Conservation (phyloP, 2,888 invertebrate genomes). For the Coelinius sp. region DNA sequence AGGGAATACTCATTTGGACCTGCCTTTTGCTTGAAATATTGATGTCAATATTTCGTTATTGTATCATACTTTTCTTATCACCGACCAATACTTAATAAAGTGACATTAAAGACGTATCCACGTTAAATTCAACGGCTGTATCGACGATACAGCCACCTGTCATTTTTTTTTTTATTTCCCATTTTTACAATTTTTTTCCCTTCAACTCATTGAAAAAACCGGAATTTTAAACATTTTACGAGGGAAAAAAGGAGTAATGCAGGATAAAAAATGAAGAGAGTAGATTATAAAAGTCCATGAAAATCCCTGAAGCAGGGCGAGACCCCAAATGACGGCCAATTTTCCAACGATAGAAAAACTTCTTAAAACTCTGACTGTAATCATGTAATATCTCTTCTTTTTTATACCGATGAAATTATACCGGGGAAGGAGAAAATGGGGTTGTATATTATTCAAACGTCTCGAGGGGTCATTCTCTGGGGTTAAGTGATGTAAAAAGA, state of each 20-base stretch:
- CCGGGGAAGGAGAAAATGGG: constrained; percentile 43
- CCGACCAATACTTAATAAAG: no score
- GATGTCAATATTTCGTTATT: no score
- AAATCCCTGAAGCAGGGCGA: constrained; percentile 43
- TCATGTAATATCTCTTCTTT: constrained; percentile 49
- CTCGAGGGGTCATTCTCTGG: constrained; percentile 39
- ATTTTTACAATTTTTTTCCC: no score
- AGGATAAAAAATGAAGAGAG: background rate
- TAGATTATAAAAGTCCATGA: constrained; percentile 13
- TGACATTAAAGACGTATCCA: no score
- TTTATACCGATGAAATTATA: constrained; percentile 55
- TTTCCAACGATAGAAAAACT: constrained; percentile 59
- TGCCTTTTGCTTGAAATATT: no score
- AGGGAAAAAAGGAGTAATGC: background rate
- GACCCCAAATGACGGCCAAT: constrained; percentile 66
- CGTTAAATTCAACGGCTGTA: no score
- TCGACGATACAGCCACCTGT: no score
- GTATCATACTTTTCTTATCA: no score
- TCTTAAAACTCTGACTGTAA: constrained; percentile 67
- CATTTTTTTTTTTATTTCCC: no score
- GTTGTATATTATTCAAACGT: constrained; percentile 60
- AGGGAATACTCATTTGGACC: no score
- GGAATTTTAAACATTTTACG: background rate
- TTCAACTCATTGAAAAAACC: background rate
- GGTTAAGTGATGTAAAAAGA: constrained; percentile 28